These are phyloP conservation scores for Dreissena rostriformis DNA, from an alignment of 1,140 invertebrate species.

Conservation along the genomic window DNA sequence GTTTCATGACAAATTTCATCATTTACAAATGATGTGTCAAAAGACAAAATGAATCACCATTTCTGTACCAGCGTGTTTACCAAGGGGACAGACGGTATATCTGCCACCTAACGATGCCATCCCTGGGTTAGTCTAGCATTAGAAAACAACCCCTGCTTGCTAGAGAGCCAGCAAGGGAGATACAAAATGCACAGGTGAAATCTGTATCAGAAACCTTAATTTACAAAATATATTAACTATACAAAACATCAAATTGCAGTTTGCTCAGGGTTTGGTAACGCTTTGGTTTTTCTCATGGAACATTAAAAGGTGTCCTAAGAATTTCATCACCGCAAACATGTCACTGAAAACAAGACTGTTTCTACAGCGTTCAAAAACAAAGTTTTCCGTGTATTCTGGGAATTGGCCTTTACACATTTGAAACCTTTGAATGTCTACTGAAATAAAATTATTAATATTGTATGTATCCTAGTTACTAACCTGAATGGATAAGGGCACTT, in stretches of 20 bases:
- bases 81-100: constrained; percentile 10
- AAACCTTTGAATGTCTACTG: too few species aligned
- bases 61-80: constrained; percentile 9
- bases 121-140: constrained; percentile 46
- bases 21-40: too few species aligned
- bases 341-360: too few species aligned
- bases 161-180: constrained; percentile 17
- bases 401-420: too few species aligned
- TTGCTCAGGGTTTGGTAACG: constrained; percentile 3
- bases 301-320: constrained; percentile 57
- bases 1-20: too few species aligned
- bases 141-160: constrained; percentile 35
- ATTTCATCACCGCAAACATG: constrained; percentile 42
- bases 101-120: constrained; percentile 40
- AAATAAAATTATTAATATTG: too few species aligned
- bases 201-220: too few species aligned
- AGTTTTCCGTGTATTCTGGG: too few species aligned
- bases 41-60: neutral
- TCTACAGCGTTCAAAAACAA: too few species aligned
- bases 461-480: too few species aligned
- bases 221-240: too few species aligned
- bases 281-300: neutral
- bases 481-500: too few species aligned
- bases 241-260: neutral
- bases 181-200: constrained; percentile 10